Evolutionary conservation across 2,888 invertebrate species (phyloP).

Genomic region (Panzeria rudis): DNA sequence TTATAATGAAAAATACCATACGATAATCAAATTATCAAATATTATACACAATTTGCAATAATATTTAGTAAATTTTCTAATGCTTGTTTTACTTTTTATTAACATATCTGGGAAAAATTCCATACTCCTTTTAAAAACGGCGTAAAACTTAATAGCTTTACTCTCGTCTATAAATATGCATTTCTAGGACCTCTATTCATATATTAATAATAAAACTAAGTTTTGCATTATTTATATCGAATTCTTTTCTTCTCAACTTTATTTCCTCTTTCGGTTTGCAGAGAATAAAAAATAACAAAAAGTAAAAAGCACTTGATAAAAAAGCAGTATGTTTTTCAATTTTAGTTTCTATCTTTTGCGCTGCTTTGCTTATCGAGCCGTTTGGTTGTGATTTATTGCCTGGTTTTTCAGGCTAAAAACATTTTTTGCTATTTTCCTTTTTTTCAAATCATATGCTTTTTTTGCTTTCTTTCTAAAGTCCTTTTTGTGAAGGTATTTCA

Average conservation of each 20-base stretch:
- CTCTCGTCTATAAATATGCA: not conserved
- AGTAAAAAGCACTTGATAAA: not conserved
- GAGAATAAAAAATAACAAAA: constrained; percentile 9
- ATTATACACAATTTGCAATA: no score
- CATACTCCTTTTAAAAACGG: no score
- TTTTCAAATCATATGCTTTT: constrained; percentile 53
- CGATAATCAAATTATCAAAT: no score
- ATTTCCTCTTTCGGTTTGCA: not conserved
- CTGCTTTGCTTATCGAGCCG: constrained; percentile 1
- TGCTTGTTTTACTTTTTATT: no score
- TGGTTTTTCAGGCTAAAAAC: constrained; percentile 21
- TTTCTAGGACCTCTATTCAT: not conserved
- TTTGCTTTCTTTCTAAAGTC: not conserved
- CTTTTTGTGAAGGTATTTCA: constrained; percentile 34
- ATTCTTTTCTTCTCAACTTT: not conserved
- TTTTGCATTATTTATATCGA: not conserved
- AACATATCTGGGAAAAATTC: no score
- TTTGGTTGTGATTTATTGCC: constrained; percentile 31
- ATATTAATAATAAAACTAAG: constrained; percentile 10
- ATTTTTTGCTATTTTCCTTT: constrained; percentile 20
- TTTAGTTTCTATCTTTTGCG: constrained; percentile 1
- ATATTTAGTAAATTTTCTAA: no score
- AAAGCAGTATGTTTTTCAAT: not conserved
- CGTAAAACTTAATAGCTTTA: not conserved
- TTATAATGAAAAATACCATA: no score